Evolutionary conservation across 2,113 vertebrate species (phyloP).

Genomic region (Maccullochella peelii): DNA sequence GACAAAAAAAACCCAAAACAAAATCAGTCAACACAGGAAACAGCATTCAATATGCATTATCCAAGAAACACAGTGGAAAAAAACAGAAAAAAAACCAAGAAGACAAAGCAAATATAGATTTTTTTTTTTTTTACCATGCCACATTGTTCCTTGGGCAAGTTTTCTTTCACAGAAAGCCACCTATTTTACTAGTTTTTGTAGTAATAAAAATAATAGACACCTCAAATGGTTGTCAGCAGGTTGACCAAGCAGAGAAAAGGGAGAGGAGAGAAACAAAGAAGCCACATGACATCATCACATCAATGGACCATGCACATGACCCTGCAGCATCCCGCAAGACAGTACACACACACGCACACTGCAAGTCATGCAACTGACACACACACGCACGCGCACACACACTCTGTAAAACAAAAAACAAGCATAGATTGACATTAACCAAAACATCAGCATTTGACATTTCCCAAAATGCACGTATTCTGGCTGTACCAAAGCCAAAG

Average conservation of each 20-base stretch:
- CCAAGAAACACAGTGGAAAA: slow-evolving; percentile 61
- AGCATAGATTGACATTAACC: slow-evolving; percentile 61
- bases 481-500: slow-evolving; percentile 72
- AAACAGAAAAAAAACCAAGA: slow-evolving; percentile 14
- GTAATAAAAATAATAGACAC: slow-evolving; percentile 75
- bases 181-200: slow-evolving; percentile 70
- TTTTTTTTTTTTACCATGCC: slow-evolving; percentile 70
- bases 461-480: slow-evolving; percentile 63
- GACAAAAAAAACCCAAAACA: slow-evolving; percentile 70
- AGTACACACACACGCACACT: slow-evolving; percentile 28
- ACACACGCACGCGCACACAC: slow-evolving; percentile 8
- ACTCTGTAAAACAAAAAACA: slow-evolving; percentile 64
- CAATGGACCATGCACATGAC: slow-evolving; percentile 75
- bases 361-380: slow-evolving; percentile 72
- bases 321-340: slow-evolving; percentile 68
- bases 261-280: slow-evolving; percentile 58
- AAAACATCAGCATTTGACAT: slow-evolving; percentile 71
- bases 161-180: slow-evolving; percentile 81
- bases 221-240: slow-evolving; percentile 69
- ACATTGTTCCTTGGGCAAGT: slow-evolving; percentile 70
- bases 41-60: slow-evolving; percentile 67
- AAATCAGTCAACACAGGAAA: slow-evolving; percentile 77
- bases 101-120: slow-evolving; percentile 64
- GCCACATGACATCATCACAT: slow-evolving; percentile 70
- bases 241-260: slow-evolving; percentile 65